Conservation (phyloP, 2,888 invertebrate species). For the Lepetodrilus schrolli region DNA sequence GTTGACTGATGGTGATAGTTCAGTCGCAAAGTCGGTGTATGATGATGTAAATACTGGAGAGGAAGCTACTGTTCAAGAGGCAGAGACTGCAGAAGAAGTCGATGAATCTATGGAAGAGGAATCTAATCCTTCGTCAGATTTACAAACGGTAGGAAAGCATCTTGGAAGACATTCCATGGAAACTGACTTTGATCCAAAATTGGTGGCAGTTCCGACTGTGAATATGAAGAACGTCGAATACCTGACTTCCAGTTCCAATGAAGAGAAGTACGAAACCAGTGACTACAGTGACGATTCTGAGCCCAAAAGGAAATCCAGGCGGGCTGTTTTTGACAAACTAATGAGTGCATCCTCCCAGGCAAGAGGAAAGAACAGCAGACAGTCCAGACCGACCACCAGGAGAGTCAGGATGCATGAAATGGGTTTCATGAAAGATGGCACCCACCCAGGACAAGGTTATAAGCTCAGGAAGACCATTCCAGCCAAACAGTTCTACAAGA, state of each 20-base stretch:
- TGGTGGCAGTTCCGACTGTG: neutral
- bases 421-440: neutral
- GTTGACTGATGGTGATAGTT: no score
- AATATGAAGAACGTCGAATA: no score
- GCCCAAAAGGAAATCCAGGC: neutral
- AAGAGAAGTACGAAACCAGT: no score
- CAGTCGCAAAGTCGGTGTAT: no score
- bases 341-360: neutral
- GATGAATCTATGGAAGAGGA: neutral
- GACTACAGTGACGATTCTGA: no score
- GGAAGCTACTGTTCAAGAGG: no score
- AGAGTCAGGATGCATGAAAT: neutral
- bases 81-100: neutral
- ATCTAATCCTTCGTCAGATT: neutral
- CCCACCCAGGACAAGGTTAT: neutral
- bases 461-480: conserved; percentile 7
- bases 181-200: neutral
- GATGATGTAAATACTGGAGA: no score
- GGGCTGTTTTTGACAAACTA: neutral
- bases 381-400: neutral
- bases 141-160: conserved; percentile 3
- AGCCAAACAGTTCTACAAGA: conserved; percentile 9
- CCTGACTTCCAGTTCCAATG: no score
- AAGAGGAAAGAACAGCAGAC: neutral
- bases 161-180: neutral